phyloP scores from a whole-genome alignment of 2,888 invertebrate genomes.

The Adelphocoris suturalis region DNA sequence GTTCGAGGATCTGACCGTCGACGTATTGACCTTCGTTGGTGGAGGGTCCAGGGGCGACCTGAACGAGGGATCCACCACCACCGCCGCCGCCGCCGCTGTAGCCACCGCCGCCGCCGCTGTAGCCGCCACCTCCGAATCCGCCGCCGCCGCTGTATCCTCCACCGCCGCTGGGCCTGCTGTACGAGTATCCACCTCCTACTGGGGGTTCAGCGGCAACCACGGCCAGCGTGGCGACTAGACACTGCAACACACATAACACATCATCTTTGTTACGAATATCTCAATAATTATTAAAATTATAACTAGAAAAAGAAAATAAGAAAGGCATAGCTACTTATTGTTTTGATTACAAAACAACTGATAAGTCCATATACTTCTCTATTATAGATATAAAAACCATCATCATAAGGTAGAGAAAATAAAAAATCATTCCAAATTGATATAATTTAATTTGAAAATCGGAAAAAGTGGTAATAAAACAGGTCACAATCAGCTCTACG shows the following conservation, averaged over 20 bases:
- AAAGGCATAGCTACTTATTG: neutral
- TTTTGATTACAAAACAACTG: no score
- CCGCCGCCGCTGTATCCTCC: constrained; percentile 75
- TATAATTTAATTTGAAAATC: no score
- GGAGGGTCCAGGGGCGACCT: constrained; percentile 88
- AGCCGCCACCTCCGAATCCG: constrained; percentile 66
- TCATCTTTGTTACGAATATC: neutral
- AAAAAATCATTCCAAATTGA: no score
- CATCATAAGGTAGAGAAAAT: no score
- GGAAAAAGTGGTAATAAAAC: no score
- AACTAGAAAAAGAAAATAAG: neutral
- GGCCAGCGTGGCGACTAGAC: constrained; percentile 86
- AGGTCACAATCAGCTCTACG: no score
- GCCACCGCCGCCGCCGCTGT: constrained; percentile 78
- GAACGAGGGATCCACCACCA: constrained; percentile 84
- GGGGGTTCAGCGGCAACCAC: constrained; percentile 76
- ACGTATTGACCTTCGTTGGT: constrained; percentile 91
- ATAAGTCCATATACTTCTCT: no score
- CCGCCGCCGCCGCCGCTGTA: constrained; percentile 79
- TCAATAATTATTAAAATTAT: neutral
- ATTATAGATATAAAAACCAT: no score
- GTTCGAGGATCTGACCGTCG: constrained; percentile 87
- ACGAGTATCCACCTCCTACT: constrained; percentile 83
- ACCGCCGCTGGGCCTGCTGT: constrained; percentile 84
- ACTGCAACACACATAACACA: constrained; percentile 82